Evolutionary conservation across 1,140 invertebrate genomes (phyloP).

Genomic region (Harlomillsia oculata): DNA sequence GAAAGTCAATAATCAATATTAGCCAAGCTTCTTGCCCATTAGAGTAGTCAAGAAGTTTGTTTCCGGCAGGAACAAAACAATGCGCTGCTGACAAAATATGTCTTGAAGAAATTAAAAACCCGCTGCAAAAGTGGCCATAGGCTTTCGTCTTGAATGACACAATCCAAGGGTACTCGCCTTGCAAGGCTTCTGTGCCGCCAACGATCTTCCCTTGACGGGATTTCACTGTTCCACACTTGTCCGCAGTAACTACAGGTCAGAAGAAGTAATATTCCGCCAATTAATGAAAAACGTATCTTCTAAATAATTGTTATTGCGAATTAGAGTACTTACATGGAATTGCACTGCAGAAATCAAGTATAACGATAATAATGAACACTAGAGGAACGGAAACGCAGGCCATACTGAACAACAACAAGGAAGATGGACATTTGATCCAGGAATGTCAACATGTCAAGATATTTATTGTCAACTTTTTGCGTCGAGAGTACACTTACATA

Average conservation of each 20-base stretch:
- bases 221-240: neutral
- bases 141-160: slow-evolving; percentile 7
- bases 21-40: no score
- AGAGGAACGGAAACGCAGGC: no score
- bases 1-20: no score
- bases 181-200: neutral
- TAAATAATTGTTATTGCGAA: no score
- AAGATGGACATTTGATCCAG: no score
- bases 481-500: neutral
- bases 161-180: slow-evolving; percentile 15
- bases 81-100: slow-evolving; percentile 11
- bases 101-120: slow-evolving; percentile 4
- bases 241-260: no score
- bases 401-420: no score
- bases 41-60: neutral
- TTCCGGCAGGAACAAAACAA: slow-evolving; percentile 1
- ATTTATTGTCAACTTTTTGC: neutral
- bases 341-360: no score
- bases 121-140: slow-evolving; percentile 17
- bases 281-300: no score
- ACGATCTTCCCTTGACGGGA: neutral
- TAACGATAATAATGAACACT: no score
- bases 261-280: no score
- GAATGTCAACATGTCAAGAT: slow-evolving; percentile 7
- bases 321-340: no score